A percentile compares a stretch with the other conserved stretches of the same genome.
Evolutionary conservation across 53 echinoderm and acorn worm species (phyloP).

Genomic region (Mesocentrotus franciscanus): DNA sequence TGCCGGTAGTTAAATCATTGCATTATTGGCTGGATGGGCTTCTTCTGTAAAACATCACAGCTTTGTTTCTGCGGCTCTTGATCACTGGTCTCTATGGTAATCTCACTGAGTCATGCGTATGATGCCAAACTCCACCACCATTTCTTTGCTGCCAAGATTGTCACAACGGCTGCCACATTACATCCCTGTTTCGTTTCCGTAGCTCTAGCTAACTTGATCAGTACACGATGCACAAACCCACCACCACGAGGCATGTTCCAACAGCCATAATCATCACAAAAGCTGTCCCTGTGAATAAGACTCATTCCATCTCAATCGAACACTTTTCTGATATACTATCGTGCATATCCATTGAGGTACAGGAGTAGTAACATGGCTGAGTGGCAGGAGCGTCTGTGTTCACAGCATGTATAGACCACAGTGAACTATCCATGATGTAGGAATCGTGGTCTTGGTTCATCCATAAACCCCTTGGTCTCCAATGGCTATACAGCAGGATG

Average conservation of each 20-base stretch:
- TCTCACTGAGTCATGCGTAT: neutral
- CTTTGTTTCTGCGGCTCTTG: neutral
- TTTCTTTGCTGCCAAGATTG: neutral
- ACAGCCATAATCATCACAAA: no score
- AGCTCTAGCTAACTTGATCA: no score
- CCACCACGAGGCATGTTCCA: no score
- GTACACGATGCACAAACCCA: no score
- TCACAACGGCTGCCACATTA: neutral
- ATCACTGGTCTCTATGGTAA: neutral
- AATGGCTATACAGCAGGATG: slow-evolving; percentile 30
- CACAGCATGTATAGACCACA: neutral
- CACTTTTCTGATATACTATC: neutral
- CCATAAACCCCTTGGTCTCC: slow-evolving; percentile 59
- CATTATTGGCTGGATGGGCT: no score
- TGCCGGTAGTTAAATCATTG: no score
- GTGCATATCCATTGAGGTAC: neutral
- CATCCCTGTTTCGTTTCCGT: no score
- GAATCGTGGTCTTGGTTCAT: slow-evolving; percentile 11
- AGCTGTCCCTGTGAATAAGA: neutral
- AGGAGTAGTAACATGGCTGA: neutral
- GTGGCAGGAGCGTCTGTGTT: neutral
- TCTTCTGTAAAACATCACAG: no score
- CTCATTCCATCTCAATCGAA: neutral
- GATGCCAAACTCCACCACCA: neutral
- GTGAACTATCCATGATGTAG: neutral